Evolutionary conservation across 1,140 invertebrate genomes (phyloP).

Genomic region (Drosophila ercepeae): DNA sequence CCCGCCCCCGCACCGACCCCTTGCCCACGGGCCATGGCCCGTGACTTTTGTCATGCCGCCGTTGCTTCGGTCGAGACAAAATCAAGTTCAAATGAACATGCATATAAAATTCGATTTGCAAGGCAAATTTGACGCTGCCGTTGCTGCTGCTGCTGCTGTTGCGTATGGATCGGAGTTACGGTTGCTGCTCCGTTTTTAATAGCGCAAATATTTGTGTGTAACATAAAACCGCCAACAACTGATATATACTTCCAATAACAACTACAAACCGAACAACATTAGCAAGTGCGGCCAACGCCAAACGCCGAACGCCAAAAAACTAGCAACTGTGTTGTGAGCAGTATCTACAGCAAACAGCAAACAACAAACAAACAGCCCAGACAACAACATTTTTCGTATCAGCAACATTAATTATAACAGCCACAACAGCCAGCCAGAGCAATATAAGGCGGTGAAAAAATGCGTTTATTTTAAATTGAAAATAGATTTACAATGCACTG

Average conservation of each 20-base stretch:
- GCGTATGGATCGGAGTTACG: slow-evolving; percentile 2
- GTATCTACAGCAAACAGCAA: slow-evolving; percentile 24
- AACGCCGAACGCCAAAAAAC: slow-evolving; percentile 8
- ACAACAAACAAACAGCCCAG: slow-evolving; percentile 42
- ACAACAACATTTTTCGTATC: slow-evolving; percentile 64
- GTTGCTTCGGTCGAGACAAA: slow-evolving; percentile 53
- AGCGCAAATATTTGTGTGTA: slow-evolving; percentile 73
- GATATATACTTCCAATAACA: slow-evolving; percentile 2
- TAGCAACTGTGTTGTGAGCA: slow-evolving; percentile 38
- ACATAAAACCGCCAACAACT: slow-evolving; percentile 69
- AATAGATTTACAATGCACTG: slow-evolving; percentile 54
- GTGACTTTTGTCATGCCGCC: slow-evolving; percentile 71
- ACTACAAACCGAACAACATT: slow-evolving; percentile 4
- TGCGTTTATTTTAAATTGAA: slow-evolving; percentile 62
- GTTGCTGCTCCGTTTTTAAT: slow-evolving; percentile 60
- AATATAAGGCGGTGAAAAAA: slow-evolving; percentile 59
- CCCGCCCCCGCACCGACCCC: slow-evolving; percentile 44
- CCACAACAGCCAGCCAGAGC: slow-evolving; percentile 41
- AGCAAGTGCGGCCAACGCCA: slow-evolving; percentile 46
- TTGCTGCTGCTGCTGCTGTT: slow-evolving; percentile 11
- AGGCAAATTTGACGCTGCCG: slow-evolving; percentile 61
- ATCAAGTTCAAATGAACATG: slow-evolving; percentile 76
- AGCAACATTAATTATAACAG: slow-evolving; percentile 81
- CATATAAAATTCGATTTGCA: slow-evolving; percentile 62
- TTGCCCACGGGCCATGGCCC: slow-evolving; percentile 33